Percentiles rank a stretch among this genome's conserved stretches.
Conservation (phyloP, 2,113 vertebrate species). For the Morone saxatilis region DNA sequence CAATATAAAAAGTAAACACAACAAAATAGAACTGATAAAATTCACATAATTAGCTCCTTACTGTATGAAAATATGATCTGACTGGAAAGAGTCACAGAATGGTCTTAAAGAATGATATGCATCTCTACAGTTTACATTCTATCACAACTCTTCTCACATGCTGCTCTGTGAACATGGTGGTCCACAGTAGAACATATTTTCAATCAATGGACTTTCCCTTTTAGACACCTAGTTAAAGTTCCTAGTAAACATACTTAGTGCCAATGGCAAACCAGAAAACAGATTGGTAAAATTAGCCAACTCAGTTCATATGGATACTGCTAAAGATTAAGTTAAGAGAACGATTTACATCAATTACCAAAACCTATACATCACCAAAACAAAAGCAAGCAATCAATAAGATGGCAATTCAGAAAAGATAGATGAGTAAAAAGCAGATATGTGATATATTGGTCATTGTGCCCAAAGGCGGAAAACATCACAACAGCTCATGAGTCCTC, state of each 20-base stretch:
- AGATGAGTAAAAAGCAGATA: constrained; percentile 60
- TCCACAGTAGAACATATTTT: constrained; percentile 29
- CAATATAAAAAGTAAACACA: constrained; percentile 67
- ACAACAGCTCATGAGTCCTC: constrained; percentile 46
- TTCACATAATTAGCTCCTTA: constrained; percentile 49
- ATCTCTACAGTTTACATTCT: constrained; percentile 66
- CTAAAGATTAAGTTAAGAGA: constrained; percentile 66
- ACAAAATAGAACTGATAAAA: constrained; percentile 41
- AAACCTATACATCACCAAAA: constrained; percentile 71
- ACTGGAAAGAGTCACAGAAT: constrained; percentile 39
- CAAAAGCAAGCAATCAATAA: constrained; percentile 70
- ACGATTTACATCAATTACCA: constrained; percentile 72
- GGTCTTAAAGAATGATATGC: constrained; percentile 31
- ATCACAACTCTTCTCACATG: constrained; percentile 10
- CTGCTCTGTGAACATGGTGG: constrained; percentile 24
- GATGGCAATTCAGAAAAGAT: constrained; percentile 48
- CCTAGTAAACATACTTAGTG: constrained; percentile 44
- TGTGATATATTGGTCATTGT: constrained; percentile 51
- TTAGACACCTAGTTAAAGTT: constrained; percentile 49
- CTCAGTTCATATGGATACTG: constrained; percentile 58
- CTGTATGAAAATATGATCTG: constrained; percentile 61
- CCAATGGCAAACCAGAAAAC: constrained; percentile 37
- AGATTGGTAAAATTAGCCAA: constrained; percentile 48
- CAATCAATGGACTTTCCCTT: constrained; percentile 28
- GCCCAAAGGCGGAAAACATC: constrained; percentile 46